Evolutionary conservation across 2,888 invertebrate species (phyloP), one percentile per base, ranked within the genome.

Genomic region (Acrocera orbiculus): DNA sequence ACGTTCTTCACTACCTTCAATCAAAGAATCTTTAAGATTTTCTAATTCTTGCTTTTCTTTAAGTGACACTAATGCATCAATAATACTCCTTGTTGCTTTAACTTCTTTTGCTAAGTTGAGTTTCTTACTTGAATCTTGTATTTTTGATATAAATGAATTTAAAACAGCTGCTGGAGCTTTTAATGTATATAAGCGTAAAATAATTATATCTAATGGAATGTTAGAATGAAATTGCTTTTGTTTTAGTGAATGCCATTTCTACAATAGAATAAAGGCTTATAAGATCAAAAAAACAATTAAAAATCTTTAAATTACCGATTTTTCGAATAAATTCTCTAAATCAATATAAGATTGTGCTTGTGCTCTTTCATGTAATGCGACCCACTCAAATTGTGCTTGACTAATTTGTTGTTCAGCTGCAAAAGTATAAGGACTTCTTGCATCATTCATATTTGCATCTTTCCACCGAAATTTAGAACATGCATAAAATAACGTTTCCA

Each of bases 351-450:
- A 56, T 33, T 58, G 58, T 0, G 56, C 46, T 17, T 46, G 49
- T 0, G 54, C 52, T 3, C 61, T 47, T 26, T 61, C 72, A 40
- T 70, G 70, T 1, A 80, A 47, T 0, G 71, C 73, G 0, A 74
- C 70, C 72, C 76, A 78, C 43, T 79, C 76, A 45, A 73, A 76
- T 40, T 77, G 76, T 2, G 70, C 58, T 0, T 69, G 58, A 5
- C 63, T 61, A 30, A 72, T 67, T 61, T 69, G 58, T 31, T 52
- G 51, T n/a, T 56, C 53, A 3, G 49, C 44, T 0, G 47, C 41
- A 22, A 61, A 47, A 5, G 56, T 52, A 29, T 50, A 52, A 1
- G 60, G 60, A 6, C 54, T 52, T 1, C 41, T 35, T 11, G 44
- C 40, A 23, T 48, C 47, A 8, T 48, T 42, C 40, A 47, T 44